These are phyloP conservation scores for Allophyes oxyacanthae DNA, from an alignment of 2,888 invertebrate genomes.

Conservation along the genomic window DNA sequence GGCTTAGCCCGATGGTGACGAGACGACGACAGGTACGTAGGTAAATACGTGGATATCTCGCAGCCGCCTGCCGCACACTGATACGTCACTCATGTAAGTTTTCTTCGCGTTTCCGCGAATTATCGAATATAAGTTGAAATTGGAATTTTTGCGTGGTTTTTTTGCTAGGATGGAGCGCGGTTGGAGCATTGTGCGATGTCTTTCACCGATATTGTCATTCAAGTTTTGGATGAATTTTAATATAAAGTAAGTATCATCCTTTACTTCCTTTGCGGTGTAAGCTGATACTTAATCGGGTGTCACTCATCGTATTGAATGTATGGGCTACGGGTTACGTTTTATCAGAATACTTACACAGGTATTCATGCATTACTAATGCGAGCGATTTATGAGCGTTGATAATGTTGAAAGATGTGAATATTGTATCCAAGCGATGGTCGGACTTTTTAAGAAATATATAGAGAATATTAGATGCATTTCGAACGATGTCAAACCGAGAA, in stretches of 20 bases:
- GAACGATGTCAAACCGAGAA: no score
- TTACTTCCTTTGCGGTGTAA: slow-evolving; percentile 33
- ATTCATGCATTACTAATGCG: slow-evolving; percentile 39
- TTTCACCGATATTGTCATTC: slow-evolving; percentile 52
- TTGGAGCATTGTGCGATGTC: slow-evolving; percentile 48
- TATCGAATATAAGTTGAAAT: slow-evolving; percentile 70
- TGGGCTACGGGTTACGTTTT: slow-evolving; percentile 36
- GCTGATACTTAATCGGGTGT: slow-evolving; percentile 52
- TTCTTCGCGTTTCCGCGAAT: slow-evolving; percentile 71
- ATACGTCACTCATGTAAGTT: slow-evolving; percentile 86
- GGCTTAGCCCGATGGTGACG: slow-evolving; percentile 76
- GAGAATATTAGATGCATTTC: slow-evolving; percentile 12
- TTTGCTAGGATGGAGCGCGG: slow-evolving; percentile 46
- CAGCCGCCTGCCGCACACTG: slow-evolving; percentile 71
- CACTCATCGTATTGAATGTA: slow-evolving; percentile 48
- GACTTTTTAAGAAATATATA: slow-evolving; percentile 22
- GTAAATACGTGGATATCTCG: slow-evolving; percentile 70
- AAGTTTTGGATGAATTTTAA: slow-evolving; percentile 53
- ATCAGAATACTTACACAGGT: slow-evolving; percentile 26
- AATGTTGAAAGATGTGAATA: slow-evolving; percentile 28
- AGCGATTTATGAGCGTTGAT: slow-evolving; percentile 34
- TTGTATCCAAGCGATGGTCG: slow-evolving; percentile 24
- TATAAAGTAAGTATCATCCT: slow-evolving; percentile 41
- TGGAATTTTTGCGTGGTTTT: slow-evolving; percentile 61
- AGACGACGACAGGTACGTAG: slow-evolving; percentile 71